Base-by-base conservation (phyloP, 2,113 vertebrate genomes). In the Condylura cristata region DNA sequence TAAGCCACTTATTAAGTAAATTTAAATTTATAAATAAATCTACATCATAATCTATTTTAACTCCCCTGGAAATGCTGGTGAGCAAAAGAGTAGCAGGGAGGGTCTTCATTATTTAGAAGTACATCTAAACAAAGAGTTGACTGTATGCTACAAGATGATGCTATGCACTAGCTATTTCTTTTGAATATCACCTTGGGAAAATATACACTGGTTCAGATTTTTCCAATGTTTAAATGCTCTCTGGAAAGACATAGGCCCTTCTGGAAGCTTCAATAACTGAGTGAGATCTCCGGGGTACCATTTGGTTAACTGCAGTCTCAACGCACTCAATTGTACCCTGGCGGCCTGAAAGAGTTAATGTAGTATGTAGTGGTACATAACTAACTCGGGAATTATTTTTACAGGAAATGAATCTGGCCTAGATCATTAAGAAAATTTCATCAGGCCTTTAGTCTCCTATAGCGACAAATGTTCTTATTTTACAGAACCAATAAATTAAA, bases 221-320 rank as follows among this genome's bases (percentile, higher is more conserved):
- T 92, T 86, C 81, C 58, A 91, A 3, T 30, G 44, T 60, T 74
- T 80, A 90, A 96, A 95, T 95, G 80, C 61, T 96, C 84, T 91
- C 91, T 63, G 63, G 75, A 71, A 97, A 96, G 91, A 90, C 68
- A 70, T 0, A 41, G 86, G 58, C 56, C 71, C 37, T 95, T 89
- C 80, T 96, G 71, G 93, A 96, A 96, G 86, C 61, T 84, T 84
- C 83, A 87, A 53, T 93, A 96, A 84, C 84, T 89, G 61, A 96
- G 56, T 72, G 51, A 89, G 61, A 72, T 30, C 90, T 61, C 74
- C 48, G 65, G 46, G 65, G 94, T 92, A 34, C 89, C 91, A 95
- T 96, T 89, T 95, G 95, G 91, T 63, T 93, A 96, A 89, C 17
- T 84, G 44, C 44, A 95, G 95, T 86, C 94, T 97, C 84, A 70